A percentile compares a stretch with the other conserved stretches of the same genome.
Conservation (phyloP, 2,113 vertebrate species). For the Nettapus auritus region DNA sequence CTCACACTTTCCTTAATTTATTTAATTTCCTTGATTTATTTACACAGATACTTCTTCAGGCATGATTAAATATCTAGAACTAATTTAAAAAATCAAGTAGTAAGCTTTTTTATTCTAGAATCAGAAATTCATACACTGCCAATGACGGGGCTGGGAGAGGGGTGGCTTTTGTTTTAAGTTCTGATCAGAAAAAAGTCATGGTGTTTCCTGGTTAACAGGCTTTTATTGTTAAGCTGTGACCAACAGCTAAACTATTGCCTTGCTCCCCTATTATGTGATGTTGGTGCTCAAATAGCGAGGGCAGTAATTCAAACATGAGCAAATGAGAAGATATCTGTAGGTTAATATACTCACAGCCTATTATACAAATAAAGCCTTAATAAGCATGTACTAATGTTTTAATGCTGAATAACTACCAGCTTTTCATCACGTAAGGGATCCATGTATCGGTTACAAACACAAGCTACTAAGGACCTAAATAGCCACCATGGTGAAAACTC, state of each 20-base stretch:
- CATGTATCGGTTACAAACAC: neutral
- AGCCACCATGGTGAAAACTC: neutral
- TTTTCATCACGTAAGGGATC: neutral
- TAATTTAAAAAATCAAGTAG: neutral
- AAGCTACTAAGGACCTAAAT: neutral
- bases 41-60: neutral
- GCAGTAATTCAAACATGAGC: neutral
- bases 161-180: neutral
- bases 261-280: neutral
- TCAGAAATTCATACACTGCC: neutral
- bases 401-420: neutral
- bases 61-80: neutral
- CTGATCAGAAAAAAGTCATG: neutral
- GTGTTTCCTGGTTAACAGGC: neutral
- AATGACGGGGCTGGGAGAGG: neutral
- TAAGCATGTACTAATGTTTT: neutral
- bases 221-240: neutral
- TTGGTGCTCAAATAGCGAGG: neutral
- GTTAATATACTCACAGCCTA: neutral
- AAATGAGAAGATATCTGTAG: neutral
- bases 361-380: neutral
- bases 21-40: neutral
- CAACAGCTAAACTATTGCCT: neutral
- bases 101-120: neutral
- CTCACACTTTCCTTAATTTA: neutral